These are phyloP conservation scores for Momotus momota DNA, from an alignment of 2,797 vertebrate species.

Conservation along the genomic window DNA sequence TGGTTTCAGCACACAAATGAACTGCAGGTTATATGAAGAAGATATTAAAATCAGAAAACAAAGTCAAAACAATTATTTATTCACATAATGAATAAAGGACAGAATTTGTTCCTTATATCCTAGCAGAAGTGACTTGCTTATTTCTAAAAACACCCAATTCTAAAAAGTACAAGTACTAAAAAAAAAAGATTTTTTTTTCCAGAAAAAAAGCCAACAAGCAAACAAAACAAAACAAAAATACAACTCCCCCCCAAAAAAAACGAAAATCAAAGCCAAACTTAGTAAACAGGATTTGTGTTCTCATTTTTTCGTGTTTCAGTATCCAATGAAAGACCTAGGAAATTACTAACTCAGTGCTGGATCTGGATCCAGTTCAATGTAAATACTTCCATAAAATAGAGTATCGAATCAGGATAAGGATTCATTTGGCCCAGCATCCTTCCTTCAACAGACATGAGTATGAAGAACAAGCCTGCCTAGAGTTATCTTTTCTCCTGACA, in stretches of 20 bases:
- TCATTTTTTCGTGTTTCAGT: neutral
- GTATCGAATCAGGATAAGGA: neutral
- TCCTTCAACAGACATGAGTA: neutral
- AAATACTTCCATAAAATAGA: neutral
- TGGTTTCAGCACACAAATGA: neutral
- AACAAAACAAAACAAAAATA: neutral
- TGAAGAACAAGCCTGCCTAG: neutral
- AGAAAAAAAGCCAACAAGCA: too few species aligned
- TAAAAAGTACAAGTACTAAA: neutral
- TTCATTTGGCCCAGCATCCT: neutral
- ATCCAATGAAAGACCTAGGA: neutral
- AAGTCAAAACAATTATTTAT: neutral
- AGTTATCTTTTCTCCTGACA: neutral
- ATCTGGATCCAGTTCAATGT: neutral
- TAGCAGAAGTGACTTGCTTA: neutral
- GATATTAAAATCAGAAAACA: neutral
- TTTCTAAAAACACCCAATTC: neutral
- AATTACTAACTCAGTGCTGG: accelerated
- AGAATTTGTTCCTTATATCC: neutral
- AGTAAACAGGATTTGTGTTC: neutral
- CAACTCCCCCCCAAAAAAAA: neutral
- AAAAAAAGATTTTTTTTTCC: too few species aligned
- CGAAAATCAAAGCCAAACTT: neutral
- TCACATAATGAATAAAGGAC: neutral
- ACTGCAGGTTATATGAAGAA: neutral